phyloP scores from a whole-genome alignment of 2,113 vertebrate genomes.

The Gymnorhina tibicen region DNA sequence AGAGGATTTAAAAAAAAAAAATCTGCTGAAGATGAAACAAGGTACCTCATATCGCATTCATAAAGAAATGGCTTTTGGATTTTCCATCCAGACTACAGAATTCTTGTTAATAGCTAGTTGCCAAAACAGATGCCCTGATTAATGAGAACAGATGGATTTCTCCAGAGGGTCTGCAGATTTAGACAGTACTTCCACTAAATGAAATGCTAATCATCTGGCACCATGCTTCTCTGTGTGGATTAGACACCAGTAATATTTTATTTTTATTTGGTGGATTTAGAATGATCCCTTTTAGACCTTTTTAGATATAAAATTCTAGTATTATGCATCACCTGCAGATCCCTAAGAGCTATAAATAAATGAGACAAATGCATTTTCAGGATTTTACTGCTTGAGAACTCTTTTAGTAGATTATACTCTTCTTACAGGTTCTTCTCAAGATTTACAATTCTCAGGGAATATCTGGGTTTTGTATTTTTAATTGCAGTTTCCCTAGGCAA shows the following conservation, averaged over 20 bases:
- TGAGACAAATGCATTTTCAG: background rate
- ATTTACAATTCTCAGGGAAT: background rate
- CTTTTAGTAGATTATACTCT: background rate
- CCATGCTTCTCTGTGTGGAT: background rate
- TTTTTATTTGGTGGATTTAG: background rate
- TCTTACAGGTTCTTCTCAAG: background rate
- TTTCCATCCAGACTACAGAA: background rate
- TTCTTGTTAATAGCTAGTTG: constrained; percentile 13
- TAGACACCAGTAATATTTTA: background rate
- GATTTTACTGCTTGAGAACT: background rate
- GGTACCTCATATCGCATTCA: background rate
- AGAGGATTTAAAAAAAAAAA: background rate
- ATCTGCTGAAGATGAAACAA: background rate
- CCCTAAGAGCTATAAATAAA: background rate
- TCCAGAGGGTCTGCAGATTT: constrained; percentile 57
- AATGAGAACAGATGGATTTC: constrained; percentile 60
- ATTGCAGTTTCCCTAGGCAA: background rate
- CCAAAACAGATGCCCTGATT: constrained; percentile 49
- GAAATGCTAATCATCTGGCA: constrained; percentile 59
- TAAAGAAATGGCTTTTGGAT: background rate
- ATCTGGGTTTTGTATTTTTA: background rate
- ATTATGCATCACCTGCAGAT: background rate
- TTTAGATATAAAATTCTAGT: background rate
- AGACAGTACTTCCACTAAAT: constrained; percentile 38
- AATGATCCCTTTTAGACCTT: background rate